Percentiles rank a stretch among this genome's conserved stretches.
phyloP scores from a whole-genome alignment of 2,113 vertebrate species.

The Trichomycterus rosablanca region DNA sequence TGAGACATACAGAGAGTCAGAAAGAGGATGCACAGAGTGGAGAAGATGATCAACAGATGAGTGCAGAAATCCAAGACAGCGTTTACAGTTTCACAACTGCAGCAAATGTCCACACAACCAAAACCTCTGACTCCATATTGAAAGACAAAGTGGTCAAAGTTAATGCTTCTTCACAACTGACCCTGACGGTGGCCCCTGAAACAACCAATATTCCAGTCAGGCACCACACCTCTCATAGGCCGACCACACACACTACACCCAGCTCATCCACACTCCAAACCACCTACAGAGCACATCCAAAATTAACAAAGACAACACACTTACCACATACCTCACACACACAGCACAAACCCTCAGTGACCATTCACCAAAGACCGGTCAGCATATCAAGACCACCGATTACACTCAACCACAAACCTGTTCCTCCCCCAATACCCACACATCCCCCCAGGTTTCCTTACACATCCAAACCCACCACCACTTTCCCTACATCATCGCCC shows the following conservation, averaged over 20 bases:
- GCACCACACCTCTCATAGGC: slow-evolving; percentile 5
- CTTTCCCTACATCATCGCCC: not conserved
- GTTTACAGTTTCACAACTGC: not conserved
- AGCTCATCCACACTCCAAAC: not conserved
- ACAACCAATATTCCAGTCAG: not conserved
- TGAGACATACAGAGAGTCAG: slow-evolving; percentile 12
- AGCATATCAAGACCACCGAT: not conserved
- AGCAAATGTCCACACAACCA: slow-evolving; percentile 1
- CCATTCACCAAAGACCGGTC: not conserved
- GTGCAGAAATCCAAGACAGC: slow-evolving; percentile 1
- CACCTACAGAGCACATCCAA: not conserved
- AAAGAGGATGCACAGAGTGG: slow-evolving; percentile 16
- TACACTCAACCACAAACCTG: not conserved
- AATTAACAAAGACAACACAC: not conserved
- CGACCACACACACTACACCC: not conserved
- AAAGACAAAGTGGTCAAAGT: not conserved
- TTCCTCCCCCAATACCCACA: not conserved
- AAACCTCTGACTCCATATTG: not conserved
- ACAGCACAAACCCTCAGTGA: slow-evolving; percentile 3
- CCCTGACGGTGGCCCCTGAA: not conserved
- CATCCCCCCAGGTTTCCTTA: not conserved
- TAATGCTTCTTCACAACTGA: not conserved
- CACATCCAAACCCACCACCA: not conserved
- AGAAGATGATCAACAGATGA: not conserved
- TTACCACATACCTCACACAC: not conserved